Conservation (phyloP, 1,140 invertebrate genomes). For the Drosophila persimilis region DNA sequence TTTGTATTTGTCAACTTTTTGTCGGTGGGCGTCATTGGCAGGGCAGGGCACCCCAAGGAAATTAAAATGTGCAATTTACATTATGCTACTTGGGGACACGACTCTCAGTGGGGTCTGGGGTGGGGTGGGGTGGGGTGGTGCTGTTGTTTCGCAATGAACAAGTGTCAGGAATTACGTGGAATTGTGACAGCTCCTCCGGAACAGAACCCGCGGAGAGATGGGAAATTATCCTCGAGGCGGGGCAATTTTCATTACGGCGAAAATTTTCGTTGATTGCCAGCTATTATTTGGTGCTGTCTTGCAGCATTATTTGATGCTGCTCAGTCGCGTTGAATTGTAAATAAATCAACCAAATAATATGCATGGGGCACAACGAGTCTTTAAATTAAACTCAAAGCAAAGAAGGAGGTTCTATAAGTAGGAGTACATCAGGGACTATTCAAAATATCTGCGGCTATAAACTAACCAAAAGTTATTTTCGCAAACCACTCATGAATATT, state of each 20-base stretch:
- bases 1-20: conserved; percentile 48
- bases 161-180: conserved; percentile 27
- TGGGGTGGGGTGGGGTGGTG: background rate
- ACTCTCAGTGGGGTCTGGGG: background rate
- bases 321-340: conserved; percentile 1
- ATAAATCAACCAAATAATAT: conserved; percentile 4
- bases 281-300: conserved; percentile 21
- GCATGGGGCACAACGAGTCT: background rate
- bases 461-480: too few relatives aligned
- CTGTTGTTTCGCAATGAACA: conserved; percentile 2
- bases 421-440: background rate
- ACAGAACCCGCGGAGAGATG: background rate
- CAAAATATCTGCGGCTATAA: too few relatives aligned
- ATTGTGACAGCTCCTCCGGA: conserved; percentile 25
- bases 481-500: background rate
- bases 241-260: conserved; percentile 24
- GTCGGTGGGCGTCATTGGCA: background rate
- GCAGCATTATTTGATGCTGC: background rate
- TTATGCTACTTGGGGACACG: conserved; percentile 30
- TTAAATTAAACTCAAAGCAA: background rate
- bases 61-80: conserved; percentile 78
- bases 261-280: conserved; percentile 31
- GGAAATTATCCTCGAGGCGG: conserved; percentile 22
- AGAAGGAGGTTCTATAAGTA: too few relatives aligned
- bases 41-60: conserved; percentile 60